phyloP scores from a whole-genome alignment of 2,113 vertebrate genomes.

The Plecturocebus donacophilus region DNA sequence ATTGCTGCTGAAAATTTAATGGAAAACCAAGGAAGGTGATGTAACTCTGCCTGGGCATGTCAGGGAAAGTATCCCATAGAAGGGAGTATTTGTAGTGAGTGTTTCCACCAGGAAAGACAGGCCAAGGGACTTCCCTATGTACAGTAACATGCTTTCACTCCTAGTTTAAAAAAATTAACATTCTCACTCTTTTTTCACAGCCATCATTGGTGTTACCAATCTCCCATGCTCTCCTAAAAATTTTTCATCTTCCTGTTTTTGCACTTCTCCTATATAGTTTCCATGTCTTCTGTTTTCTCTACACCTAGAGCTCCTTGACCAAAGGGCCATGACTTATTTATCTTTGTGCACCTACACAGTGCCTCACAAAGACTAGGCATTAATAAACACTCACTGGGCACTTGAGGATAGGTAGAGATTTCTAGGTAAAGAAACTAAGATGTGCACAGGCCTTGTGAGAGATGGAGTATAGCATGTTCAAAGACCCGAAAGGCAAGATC shows the following conservation, averaged over 20 bases:
- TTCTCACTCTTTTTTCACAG: background rate
- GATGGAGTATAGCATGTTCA: background rate
- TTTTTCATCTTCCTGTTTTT: background rate
- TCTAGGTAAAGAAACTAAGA: background rate
- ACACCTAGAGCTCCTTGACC: background rate
- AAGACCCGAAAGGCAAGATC: background rate
- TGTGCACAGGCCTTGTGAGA: too few species aligned
- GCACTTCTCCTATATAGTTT: background rate
- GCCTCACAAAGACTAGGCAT: background rate
- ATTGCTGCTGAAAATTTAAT: background rate
- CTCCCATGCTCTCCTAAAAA: background rate
- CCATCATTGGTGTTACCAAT: background rate
- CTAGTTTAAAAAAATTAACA: background rate
- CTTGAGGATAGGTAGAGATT: background rate
- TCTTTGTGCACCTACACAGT: background rate
- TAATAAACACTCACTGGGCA: background rate
- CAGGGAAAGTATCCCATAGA: background rate
- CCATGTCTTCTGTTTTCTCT: background rate
- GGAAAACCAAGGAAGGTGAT: background rate
- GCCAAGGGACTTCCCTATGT: background rate
- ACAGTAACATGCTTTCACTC: background rate
- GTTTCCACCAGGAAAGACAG: background rate
- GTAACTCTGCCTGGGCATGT: background rate
- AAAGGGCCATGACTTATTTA: background rate
- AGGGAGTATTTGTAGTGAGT: background rate